Percentiles rank a stretch among this genome's conserved stretches.
These are phyloP conservation scores for Trichonephila clavata DNA, from an alignment of 1,140 invertebrate species.

Conservation along the genomic window DNA sequence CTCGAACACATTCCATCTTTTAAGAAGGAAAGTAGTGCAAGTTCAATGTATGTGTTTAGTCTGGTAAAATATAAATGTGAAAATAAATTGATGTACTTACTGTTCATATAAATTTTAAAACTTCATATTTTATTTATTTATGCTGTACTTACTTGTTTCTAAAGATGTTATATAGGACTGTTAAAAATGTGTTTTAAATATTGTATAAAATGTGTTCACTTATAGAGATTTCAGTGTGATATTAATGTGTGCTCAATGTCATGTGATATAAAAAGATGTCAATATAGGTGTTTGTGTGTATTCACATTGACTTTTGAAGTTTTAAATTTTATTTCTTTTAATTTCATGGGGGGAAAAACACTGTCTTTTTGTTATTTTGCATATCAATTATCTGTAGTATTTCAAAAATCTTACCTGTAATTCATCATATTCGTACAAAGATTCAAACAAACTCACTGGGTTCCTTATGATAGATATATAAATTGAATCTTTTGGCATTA, in stretches of 20 bases:
- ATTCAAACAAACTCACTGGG: constrained; percentile 81
- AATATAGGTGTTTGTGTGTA: constrained; percentile 17
- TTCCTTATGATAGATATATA: constrained; percentile 81
- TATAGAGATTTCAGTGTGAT: constrained; percentile 24
- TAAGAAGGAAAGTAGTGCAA: no score
- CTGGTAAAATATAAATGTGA: no score
- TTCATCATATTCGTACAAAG: constrained; percentile 79
- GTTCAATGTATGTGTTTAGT: no score
- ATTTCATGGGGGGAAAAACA: background rate
- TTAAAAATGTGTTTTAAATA: background rate
- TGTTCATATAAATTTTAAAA: background rate
- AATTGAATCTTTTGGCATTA: constrained; percentile 80
- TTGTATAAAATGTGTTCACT: background rate
- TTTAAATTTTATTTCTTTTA: background rate
- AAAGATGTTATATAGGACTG: background rate
- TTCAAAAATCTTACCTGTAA: constrained; percentile 76
- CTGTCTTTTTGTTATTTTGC: background rate
- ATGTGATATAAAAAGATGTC: constrained; percentile 5
- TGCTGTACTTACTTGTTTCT: background rate
- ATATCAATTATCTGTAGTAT: background rate
- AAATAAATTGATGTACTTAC: background rate
- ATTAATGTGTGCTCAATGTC: constrained; percentile 49
- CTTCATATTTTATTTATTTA: background rate
- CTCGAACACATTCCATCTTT: no score
- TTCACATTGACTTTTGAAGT: background rate